phyloP scores from a whole-genome alignment of 1,140 invertebrate genomes.

The Hetaerina americana region DNA sequence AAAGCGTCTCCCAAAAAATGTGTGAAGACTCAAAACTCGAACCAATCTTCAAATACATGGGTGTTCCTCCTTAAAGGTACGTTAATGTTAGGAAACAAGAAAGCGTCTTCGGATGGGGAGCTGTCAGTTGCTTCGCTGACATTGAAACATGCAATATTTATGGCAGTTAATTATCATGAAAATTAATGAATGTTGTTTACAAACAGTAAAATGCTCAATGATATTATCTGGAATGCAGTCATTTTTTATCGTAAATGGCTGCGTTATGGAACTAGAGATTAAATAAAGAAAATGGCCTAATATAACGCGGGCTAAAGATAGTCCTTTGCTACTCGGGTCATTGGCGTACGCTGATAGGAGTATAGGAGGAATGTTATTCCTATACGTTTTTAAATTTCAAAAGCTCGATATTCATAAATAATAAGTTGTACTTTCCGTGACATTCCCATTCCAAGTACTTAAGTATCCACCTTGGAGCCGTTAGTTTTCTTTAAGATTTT shows the following conservation, averaged over 20 bases:
- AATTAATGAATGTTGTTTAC: neutral
- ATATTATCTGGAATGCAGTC: neutral
- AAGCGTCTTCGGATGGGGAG: neutral
- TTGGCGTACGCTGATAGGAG: neutral
- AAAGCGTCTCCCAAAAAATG: slow-evolving; percentile 41
- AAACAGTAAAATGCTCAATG: neutral
- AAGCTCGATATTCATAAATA: too few species aligned
- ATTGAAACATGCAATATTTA: neutral
- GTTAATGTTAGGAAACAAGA: slow-evolving; percentile 10
- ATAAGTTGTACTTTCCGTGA: too few species aligned
- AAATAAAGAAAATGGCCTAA: neutral
- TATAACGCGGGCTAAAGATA: neutral
- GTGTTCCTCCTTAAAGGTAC: slow-evolving; percentile 49
- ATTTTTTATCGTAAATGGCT: neutral
- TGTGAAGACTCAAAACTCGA: slow-evolving; percentile 29
- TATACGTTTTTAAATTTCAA: too few species aligned
- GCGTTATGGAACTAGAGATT: neutral
- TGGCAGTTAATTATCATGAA: neutral
- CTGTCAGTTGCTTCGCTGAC: neutral
- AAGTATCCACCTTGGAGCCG: too few species aligned
- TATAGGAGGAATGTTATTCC: too few species aligned
- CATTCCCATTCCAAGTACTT: too few species aligned
- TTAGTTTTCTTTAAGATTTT: too few species aligned
- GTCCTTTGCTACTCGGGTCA: neutral
- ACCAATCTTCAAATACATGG: slow-evolving; percentile 40